phyloP scores from a whole-genome alignment of 2,797 vertebrate species.

The Tokudaia tokunoshimensis region DNA sequence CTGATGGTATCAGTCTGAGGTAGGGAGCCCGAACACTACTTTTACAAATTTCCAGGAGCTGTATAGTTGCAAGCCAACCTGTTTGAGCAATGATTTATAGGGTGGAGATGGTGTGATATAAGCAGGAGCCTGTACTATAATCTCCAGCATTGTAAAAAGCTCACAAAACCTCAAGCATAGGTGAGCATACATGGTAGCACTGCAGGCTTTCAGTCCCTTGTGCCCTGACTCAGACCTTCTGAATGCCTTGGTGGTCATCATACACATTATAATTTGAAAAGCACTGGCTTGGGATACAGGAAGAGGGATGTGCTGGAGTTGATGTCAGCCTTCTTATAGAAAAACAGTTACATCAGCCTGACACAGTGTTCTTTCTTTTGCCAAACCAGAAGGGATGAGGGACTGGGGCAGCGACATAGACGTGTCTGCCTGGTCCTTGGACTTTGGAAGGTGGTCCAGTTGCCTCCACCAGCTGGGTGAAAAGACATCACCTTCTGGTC shows the following conservation, averaged over 20 bases:
- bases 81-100: background rate
- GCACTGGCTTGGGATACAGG: background rate
- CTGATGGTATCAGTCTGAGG: background rate
- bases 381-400: background rate
- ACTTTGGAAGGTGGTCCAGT: background rate
- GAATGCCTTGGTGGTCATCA: background rate
- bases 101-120: background rate
- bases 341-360: background rate
- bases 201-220: background rate
- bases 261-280: background rate
- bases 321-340: background rate
- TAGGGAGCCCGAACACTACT: too few species aligned
- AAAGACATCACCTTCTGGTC: background rate
- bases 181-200: background rate
- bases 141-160: background rate
- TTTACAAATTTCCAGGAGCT: background rate
- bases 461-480: background rate
- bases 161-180: background rate
- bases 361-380: background rate
- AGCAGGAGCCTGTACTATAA: background rate
- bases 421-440: background rate
- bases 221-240: background rate
- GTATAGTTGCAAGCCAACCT: background rate
- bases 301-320: background rate
- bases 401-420: background rate